These are phyloP conservation scores for Agonopterix arenella DNA, from an alignment of 2,888 invertebrate species.

Conservation along the genomic window DNA sequence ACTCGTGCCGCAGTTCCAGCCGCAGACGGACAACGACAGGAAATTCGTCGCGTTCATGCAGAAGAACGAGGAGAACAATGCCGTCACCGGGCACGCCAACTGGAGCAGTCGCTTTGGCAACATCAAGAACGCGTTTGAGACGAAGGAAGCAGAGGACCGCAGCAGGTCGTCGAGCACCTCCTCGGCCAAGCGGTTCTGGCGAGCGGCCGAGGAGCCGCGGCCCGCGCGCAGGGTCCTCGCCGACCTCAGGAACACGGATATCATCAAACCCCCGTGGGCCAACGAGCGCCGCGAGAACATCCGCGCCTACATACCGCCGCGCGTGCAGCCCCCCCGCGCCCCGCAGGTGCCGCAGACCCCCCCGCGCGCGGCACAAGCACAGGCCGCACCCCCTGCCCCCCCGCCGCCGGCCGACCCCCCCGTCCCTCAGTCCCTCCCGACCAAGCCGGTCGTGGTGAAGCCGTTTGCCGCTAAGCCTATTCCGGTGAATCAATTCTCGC, in stretches of 20 bases:
- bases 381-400: constrained; percentile 5
- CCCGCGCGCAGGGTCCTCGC: constrained; percentile 24
- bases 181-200: constrained; percentile 79
- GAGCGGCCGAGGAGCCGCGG: constrained; percentile 70
- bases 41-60: constrained; percentile 91
- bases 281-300: constrained; percentile 30
- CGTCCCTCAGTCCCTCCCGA: constrained; percentile 32
- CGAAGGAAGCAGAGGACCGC: constrained; percentile 41
- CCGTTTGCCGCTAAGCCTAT: constrained; percentile 76
- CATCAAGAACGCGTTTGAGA: constrained; percentile 88
- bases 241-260: constrained; percentile 45
- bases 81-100: constrained; percentile 63
- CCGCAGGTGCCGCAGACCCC: constrained; percentile 6
- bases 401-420: constrained; percentile 15
- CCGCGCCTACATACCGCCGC: constrained; percentile 71
- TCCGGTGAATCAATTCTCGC: constrained; percentile 84
- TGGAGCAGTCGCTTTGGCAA: constrained; percentile 91
- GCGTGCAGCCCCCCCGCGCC: constrained; percentile 6
- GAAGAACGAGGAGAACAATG: constrained; percentile 74
- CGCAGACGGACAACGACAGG: constrained; percentile 90
- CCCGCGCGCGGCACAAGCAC: constrained; percentile 6
- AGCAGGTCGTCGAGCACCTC: constrained; percentile 66
- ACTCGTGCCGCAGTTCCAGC: constrained; percentile 82
- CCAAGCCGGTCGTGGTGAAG: constrained; percentile 45
- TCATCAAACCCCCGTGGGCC: constrained; percentile 62